Conservation (phyloP, 2,888 invertebrate genomes). For the Tiliacea aurago region DNA sequence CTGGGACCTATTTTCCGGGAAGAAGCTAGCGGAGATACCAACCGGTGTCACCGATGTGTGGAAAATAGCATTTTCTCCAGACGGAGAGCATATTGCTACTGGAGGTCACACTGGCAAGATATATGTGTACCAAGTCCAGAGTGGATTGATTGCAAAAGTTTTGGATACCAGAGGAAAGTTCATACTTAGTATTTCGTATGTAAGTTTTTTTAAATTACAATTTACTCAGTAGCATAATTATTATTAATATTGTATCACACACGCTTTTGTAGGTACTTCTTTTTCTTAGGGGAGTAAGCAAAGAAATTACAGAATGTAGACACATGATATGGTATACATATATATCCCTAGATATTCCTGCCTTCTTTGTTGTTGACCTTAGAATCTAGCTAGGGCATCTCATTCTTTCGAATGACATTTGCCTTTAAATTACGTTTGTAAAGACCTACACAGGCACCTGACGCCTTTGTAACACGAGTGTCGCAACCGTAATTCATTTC, state of each 20-base stretch:
- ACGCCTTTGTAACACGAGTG: not conserved
- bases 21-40: conserved; percentile 95
- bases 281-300: not conserved
- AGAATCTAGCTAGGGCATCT: not conserved
- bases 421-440: too few relatives aligned
- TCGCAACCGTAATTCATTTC: not conserved
- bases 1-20: conserved; percentile 96
- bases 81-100: conserved; percentile 96
- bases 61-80: conserved; percentile 98
- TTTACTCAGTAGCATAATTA: not conserved
- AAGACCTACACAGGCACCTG: too few relatives aligned
- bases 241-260: not conserved
- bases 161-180: conserved; percentile 98
- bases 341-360: too few relatives aligned
- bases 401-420: not conserved
- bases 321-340: not conserved
- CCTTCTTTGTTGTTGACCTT: too few relatives aligned
- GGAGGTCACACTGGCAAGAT: conserved; percentile 98
- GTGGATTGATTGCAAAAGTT: conserved; percentile 94
- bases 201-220: conserved; percentile 86
- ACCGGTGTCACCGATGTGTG: conserved; percentile 97
- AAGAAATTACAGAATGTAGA: not conserved
- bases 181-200: conserved; percentile 97
- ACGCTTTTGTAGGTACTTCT: not conserved
- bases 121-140: conserved; percentile 95